Percentiles rank a stretch among this genome's conserved stretches.
These are phyloP conservation scores for Bryconaethiops microstoma DNA, from an alignment of 2,797 vertebrate species.

Conservation along the genomic window DNA sequence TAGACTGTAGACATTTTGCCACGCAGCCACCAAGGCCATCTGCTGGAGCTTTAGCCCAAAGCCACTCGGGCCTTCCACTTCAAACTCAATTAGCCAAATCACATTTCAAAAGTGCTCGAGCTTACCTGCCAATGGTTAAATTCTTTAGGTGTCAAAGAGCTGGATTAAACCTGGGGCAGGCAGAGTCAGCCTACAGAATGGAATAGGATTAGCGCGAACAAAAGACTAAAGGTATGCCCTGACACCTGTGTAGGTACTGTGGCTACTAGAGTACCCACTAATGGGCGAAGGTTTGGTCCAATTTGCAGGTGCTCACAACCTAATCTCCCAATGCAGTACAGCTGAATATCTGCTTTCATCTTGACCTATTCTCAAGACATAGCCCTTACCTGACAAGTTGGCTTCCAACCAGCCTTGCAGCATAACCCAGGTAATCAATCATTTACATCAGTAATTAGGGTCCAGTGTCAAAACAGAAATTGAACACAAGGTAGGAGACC, in stretches of 20 bases:
- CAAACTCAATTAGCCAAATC: slow-evolving; percentile 84
- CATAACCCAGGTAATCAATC: slow-evolving; percentile 80
- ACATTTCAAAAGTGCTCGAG: slow-evolving; percentile 77
- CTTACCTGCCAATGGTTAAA: slow-evolving; percentile 69
- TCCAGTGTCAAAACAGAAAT: slow-evolving; percentile 84
- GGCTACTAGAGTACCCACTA: slow-evolving; percentile 68
- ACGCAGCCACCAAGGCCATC: slow-evolving; percentile 40
- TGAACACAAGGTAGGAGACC: slow-evolving; percentile 71
- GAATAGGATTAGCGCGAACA: slow-evolving; percentile 79
- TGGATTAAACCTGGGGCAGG: slow-evolving; percentile 67
- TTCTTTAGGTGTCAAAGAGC: slow-evolving; percentile 73
- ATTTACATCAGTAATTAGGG: slow-evolving; percentile 84
- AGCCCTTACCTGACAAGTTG: slow-evolving; percentile 64
- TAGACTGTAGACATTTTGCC: slow-evolving; percentile 57
- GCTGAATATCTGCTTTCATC: slow-evolving; percentile 72
- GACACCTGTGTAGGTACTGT: slow-evolving; percentile 72
- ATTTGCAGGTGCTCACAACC: slow-evolving; percentile 76
- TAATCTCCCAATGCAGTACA: slow-evolving; percentile 73
- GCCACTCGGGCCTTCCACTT: slow-evolving; percentile 74
- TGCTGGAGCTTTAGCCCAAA: slow-evolving; percentile 49
- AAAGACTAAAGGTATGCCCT: slow-evolving; percentile 74
- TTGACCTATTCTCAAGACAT: slow-evolving; percentile 61
- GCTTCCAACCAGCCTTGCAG: slow-evolving; percentile 59
- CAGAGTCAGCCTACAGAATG: slow-evolving; percentile 64
- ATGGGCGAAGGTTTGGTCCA: slow-evolving; percentile 70